A percentile compares a stretch with the other conserved stretches of the same genome.
phyloP scores from a whole-genome alignment of 2,888 invertebrate species.

The Folsomia manolachei region DNA sequence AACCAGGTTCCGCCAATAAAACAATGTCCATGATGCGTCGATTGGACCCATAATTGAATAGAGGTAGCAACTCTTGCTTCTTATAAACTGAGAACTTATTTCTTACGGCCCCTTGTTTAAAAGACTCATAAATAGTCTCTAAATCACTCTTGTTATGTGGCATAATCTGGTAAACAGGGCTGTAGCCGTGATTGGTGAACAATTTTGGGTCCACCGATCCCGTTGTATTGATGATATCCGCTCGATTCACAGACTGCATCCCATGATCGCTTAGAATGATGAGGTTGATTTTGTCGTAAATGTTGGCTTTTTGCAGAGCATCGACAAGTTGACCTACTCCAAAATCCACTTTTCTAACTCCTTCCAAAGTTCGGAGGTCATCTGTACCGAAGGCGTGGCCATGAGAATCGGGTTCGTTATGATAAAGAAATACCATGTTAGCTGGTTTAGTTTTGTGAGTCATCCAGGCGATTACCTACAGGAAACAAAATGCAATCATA shows the following conservation, averaged over 20 bases:
- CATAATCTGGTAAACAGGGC: constrained; percentile 63
- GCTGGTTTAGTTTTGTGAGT: constrained; percentile 61
- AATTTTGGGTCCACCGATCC: constrained; percentile 57
- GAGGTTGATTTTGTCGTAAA: constrained; percentile 62
- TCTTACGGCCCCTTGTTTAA: constrained; percentile 54
- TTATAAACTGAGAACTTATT: constrained; percentile 61
- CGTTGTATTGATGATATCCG: constrained; percentile 60
- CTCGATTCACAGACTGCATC: constrained; percentile 60
- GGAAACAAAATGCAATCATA: too few species aligned
- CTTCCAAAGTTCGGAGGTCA: constrained; percentile 52
- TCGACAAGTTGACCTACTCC: constrained; percentile 60
- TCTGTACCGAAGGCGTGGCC: constrained; percentile 62
- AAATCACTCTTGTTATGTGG: constrained; percentile 57
- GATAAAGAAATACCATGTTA: constrained; percentile 67
- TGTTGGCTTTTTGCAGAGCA: constrained; percentile 57
- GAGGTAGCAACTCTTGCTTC: constrained; percentile 61
- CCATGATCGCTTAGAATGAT: constrained; percentile 73
- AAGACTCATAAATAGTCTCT: constrained; percentile 56
- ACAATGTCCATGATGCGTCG: constrained; percentile 63
- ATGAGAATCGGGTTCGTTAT: constrained; percentile 62
- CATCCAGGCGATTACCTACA: constrained; percentile 63
- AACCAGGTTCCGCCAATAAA: constrained; percentile 63
- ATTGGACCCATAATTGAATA: constrained; percentile 64
- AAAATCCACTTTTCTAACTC: constrained; percentile 51
- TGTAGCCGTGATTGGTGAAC: constrained; percentile 58